Conservation (phyloP, 2,113 vertebrate species). For the Lophura nycthemera region DNA sequence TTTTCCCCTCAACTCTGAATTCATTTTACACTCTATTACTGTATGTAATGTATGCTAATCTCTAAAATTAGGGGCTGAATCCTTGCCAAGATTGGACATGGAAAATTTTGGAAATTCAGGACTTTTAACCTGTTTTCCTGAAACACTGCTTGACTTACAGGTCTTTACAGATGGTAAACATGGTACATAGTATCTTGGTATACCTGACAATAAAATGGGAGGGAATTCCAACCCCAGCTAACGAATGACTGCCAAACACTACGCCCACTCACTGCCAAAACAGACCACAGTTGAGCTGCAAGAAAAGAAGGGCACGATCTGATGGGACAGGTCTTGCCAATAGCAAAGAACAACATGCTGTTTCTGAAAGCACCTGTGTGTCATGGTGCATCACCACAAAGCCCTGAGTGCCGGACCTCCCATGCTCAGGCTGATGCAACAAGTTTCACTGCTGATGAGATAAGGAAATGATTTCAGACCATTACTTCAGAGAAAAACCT, state of each 20-base stretch:
- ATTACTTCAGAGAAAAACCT: background rate
- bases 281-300: background rate
- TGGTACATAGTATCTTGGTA: background rate
- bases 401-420: fast-evolving
- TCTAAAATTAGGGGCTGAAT: background rate
- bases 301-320: background rate
- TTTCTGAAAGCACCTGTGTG: fast-evolving
- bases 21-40: background rate
- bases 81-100: background rate
- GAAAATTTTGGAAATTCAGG: background rate
- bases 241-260: background rate
- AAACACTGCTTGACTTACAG: background rate
- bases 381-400: fast-evolving
- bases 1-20: background rate
- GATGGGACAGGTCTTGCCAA: background rate
- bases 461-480: background rate
- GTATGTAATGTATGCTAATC: background rate
- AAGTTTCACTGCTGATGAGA: background rate
- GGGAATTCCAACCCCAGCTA: background rate
- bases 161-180: background rate
- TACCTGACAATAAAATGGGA: background rate
- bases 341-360: fast-evolving
- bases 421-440: fast-evolving
- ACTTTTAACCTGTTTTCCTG: background rate
- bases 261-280: background rate